phyloP scores from a whole-genome alignment of 2,888 invertebrate genomes.

The Ptilodon capucinus region DNA sequence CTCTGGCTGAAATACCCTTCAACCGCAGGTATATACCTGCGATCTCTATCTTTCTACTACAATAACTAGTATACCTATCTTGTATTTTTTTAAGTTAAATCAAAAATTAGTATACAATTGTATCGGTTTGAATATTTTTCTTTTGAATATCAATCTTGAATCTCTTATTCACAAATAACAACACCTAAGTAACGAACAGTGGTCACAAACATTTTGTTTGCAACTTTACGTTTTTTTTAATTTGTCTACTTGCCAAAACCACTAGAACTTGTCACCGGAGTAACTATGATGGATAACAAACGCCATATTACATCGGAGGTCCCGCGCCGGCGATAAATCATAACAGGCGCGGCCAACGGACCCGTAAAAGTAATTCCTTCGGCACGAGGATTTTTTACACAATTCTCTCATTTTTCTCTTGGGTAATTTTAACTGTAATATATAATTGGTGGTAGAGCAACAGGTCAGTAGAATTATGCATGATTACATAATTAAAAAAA shows the following conservation, averaged over 20 bases:
- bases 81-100: too few species aligned
- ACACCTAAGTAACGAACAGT: neutral
- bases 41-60: too few species aligned
- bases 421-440: conserved; percentile 30
- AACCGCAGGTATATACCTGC: too few species aligned
- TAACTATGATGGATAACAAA: conserved; percentile 56
- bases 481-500: neutral
- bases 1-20: too few species aligned
- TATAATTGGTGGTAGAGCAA: conserved; percentile 46
- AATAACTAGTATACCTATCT: too few species aligned
- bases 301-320: conserved; percentile 47
- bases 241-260: neutral
- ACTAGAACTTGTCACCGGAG: conserved; percentile 30
- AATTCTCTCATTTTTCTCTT: conserved; percentile 30
- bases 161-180: neutral
- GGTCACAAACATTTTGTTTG: conserved; percentile 7
- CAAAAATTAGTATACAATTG: too few species aligned
- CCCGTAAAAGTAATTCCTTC: conserved; percentile 56
- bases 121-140: too few species aligned
- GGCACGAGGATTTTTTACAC: conserved; percentile 31
- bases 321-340: conserved; percentile 59
- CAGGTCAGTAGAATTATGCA: conserved; percentile 34
- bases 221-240: neutral
- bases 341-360: conserved; percentile 33
- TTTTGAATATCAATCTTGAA: too few species aligned